Evolutionary conservation across 2,888 invertebrate genomes (phyloP).

Genomic region (Hypomecis punctinalis): DNA sequence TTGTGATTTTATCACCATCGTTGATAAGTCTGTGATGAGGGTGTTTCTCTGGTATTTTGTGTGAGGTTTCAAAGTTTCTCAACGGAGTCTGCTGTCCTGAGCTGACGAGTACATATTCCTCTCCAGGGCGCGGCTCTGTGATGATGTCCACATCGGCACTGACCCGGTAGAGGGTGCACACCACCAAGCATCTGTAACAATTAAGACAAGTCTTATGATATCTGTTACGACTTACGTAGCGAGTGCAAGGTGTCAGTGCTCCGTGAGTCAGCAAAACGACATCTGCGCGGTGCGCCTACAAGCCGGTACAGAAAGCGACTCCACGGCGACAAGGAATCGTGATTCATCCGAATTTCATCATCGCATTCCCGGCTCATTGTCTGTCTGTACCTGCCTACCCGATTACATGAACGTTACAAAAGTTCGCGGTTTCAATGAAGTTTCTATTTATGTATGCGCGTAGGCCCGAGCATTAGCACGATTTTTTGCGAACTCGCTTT

Average conservation of each 20-base stretch:
- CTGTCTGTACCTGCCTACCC: slow-evolving; percentile 37
- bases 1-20: slow-evolving; percentile 78
- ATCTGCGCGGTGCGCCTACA: slow-evolving; percentile 70
- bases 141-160: slow-evolving; percentile 85
- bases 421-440: slow-evolving; percentile 48
- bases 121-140: slow-evolving; percentile 87
- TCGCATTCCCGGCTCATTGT: slow-evolving; percentile 58
- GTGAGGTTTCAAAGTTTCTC: slow-evolving; percentile 88
- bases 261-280: slow-evolving; percentile 74
- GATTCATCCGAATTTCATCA: slow-evolving; percentile 75
- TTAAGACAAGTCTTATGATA: slow-evolving; percentile 48
- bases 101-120: slow-evolving; percentile 88
- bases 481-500: slow-evolving; percentile 47
- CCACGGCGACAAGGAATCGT: slow-evolving; percentile 60
- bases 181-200: slow-evolving; percentile 83
- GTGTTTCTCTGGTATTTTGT: slow-evolving; percentile 87
- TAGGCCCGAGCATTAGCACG: slow-evolving; percentile 43
- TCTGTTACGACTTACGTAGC: slow-evolving; percentile 43
- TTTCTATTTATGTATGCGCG: slow-evolving; percentile 49
- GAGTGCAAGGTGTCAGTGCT: slow-evolving; percentile 59
- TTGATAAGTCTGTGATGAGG: slow-evolving; percentile 68
- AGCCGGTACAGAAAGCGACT: slow-evolving; percentile 48
- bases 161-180: slow-evolving; percentile 73
- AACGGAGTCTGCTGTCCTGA: slow-evolving; percentile 79
- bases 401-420: slow-evolving; percentile 53